These are phyloP conservation scores for Bombus vancouverensis DNA, from an alignment of 1,140 invertebrate genomes.

Conservation along the genomic window DNA sequence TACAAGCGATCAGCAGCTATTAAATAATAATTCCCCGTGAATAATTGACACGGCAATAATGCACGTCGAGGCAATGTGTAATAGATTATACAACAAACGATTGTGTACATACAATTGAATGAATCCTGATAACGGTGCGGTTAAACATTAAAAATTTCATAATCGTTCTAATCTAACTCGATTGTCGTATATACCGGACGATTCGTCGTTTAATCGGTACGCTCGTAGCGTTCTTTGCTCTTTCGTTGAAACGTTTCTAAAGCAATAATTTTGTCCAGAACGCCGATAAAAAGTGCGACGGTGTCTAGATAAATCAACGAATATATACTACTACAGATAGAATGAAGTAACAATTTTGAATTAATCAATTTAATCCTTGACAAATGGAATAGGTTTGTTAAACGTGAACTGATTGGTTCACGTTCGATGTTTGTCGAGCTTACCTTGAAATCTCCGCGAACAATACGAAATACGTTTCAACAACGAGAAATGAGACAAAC, in stretches of 20 bases:
- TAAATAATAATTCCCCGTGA: slow-evolving; percentile 38
- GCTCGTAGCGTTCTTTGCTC: no score
- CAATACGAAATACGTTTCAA: background rate
- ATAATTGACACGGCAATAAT: slow-evolving; percentile 12
- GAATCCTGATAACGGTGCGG: background rate
- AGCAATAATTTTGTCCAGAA: no score
- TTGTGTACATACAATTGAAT: background rate
- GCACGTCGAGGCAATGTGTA: background rate
- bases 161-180: background rate
- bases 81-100: background rate
- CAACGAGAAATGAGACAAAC: background rate
- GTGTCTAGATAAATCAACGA: background rate
- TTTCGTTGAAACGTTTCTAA: no score
- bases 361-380: background rate
- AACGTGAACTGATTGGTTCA: background rate
- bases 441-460: background rate
- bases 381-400: background rate
- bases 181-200: no score
- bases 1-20: slow-evolving; percentile 31
- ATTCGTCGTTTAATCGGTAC: no score
- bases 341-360: background rate
- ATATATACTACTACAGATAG: background rate
- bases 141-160: background rate
- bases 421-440: background rate
- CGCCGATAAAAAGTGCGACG: background rate